A percentile compares a stretch with the other conserved stretches of the same genome.
phyloP scores from a whole-genome alignment of 2,888 invertebrate species.

The Limnephilus rhombicus region DNA sequence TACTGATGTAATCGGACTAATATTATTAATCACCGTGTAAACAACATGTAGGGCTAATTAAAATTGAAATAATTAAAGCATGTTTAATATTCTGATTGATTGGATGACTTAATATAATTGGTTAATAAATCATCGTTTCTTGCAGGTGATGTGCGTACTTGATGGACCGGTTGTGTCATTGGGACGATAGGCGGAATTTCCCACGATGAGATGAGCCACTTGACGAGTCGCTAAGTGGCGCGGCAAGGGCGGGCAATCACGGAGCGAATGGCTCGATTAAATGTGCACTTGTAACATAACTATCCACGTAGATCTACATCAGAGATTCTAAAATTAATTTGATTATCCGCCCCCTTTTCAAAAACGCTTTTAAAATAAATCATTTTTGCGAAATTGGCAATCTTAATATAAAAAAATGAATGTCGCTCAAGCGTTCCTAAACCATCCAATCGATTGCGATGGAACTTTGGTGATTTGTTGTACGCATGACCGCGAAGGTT shows the following conservation, averaged over 20 bases:
- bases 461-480: too few relatives aligned
- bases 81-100: not conserved
- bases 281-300: not conserved
- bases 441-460: too few relatives aligned
- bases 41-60: not conserved
- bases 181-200: not conserved
- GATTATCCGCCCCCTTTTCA: not conserved
- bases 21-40: not conserved
- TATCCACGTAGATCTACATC: not conserved
- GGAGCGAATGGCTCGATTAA: not conserved
- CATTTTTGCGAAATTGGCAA: too few relatives aligned
- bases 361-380: too few relatives aligned
- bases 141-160: not conserved
- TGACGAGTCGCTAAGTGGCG: not conserved
- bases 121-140: not conserved
- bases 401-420: too few relatives aligned
- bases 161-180: not conserved
- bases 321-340: not conserved
- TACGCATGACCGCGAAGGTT: too few relatives aligned
- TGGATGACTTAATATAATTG: not conserved
- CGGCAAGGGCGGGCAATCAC: not conserved
- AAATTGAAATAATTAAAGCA: not conserved
- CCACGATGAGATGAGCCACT: not conserved
- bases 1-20: not conserved
- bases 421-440: too few relatives aligned